A percentile compares a stretch with the other conserved stretches of the same genome.
Evolutionary conservation across 2,797 vertebrate genomes (phyloP).

Genomic region (Eospalax fontanierii): DNA sequence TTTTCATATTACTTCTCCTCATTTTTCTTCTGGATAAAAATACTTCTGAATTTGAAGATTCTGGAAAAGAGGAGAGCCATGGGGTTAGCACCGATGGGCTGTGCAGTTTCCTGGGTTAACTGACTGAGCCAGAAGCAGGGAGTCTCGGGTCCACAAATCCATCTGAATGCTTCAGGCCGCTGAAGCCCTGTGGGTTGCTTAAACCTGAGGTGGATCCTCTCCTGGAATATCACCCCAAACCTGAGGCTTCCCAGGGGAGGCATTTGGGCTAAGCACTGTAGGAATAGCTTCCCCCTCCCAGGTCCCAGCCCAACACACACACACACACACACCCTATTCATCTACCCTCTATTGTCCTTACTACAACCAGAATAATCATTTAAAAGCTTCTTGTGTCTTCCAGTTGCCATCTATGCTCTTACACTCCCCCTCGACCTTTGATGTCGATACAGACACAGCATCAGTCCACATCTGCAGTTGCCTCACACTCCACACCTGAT

Average conservation of each 20-base stretch:
- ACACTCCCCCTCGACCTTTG: neutral
- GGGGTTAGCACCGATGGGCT: neutral
- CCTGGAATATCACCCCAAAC: neutral
- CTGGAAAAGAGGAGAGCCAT: constrained; percentile 56
- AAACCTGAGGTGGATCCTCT: neutral
- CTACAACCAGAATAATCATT: neutral
- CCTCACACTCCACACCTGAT: no score
- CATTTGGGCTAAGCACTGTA: neutral
- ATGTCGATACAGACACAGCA: rapidly evolving
- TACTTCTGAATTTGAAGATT: neutral
- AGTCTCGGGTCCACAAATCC: neutral
- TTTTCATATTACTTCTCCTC: neutral
- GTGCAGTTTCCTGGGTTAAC: neutral
- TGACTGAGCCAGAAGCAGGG: neutral
- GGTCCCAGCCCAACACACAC: no score
- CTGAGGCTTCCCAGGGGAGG: neutral
- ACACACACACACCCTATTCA: no score
- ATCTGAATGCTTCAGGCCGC: rapidly evolving
- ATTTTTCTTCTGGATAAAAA: constrained; percentile 43
- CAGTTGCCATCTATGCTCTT: neutral
- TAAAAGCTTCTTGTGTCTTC: neutral
- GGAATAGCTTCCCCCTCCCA: neutral
- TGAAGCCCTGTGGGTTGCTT: no score
- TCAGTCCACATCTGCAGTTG: neutral
- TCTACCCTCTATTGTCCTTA: neutral